These are phyloP conservation scores for Barnardius zonarius DNA, from an alignment of 2,113 vertebrate species.

Conservation along the genomic window DNA sequence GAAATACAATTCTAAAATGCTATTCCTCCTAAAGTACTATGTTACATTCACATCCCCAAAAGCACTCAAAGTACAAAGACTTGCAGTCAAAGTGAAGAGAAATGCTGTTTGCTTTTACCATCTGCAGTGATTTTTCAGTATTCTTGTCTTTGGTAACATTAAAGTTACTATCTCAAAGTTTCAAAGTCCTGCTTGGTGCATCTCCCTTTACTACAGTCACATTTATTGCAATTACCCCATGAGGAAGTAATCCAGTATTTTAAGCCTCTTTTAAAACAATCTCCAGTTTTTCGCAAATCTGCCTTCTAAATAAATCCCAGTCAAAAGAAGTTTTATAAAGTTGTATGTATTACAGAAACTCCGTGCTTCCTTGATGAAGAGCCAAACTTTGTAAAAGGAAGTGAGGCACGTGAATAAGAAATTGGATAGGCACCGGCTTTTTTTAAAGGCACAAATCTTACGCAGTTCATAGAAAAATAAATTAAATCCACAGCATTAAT, in stretches of 20 bases:
- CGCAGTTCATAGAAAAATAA: slow-evolving; percentile 77
- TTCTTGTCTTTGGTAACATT: slow-evolving; percentile 60
- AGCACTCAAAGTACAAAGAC: slow-evolving; percentile 4
- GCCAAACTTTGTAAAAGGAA: slow-evolving; percentile 43
- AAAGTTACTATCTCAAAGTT: slow-evolving; percentile 12
- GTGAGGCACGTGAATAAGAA: slow-evolving; percentile 68
- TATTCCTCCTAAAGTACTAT: slow-evolving; percentile 36
- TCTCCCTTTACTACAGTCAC: slow-evolving; percentile 53
- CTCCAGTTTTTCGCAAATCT: slow-evolving; percentile 44
- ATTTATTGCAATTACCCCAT: slow-evolving; percentile 64
- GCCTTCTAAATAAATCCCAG: slow-evolving; percentile 60
- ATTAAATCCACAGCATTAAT: slow-evolving; percentile 79
- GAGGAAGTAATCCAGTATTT: slow-evolving; percentile 58
- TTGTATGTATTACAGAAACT: slow-evolving; percentile 56
- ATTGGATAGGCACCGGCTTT: slow-evolving; percentile 74
- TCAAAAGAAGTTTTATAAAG: slow-evolving; percentile 41
- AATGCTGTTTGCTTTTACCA: slow-evolving; percentile 29
- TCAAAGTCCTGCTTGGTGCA: neutral
- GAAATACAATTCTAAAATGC: slow-evolving; percentile 21
- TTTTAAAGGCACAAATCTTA: slow-evolving; percentile 86
- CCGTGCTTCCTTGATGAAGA: slow-evolving; percentile 29
- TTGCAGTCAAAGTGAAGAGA: slow-evolving; percentile 25
- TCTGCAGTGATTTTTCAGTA: slow-evolving; percentile 21
- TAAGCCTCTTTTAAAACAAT: slow-evolving; percentile 33
- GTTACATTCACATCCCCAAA: slow-evolving; percentile 56